Percentiles rank a stretch among this genome's conserved stretches.
phyloP scores from a whole-genome alignment of 2,113 vertebrate genomes.

The Gambusia affinis region DNA sequence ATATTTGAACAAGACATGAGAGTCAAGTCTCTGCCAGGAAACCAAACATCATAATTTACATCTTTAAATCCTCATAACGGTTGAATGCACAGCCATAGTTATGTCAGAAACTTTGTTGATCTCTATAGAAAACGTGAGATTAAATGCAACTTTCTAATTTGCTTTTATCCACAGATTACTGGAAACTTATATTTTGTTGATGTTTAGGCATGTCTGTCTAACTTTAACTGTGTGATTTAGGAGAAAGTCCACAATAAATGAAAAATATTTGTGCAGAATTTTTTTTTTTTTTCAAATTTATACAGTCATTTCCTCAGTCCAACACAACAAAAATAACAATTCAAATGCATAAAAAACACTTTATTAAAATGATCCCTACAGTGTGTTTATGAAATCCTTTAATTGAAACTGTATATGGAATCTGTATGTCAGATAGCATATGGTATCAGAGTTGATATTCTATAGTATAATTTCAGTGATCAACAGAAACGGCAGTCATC shows the following conservation, averaged over 20 bases:
- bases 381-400: background rate
- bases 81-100: too few species aligned
- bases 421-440: background rate
- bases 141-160: too few species aligned
- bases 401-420: background rate
- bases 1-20: too few species aligned
- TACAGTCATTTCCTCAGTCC: background rate
- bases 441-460: conserved; percentile 4
- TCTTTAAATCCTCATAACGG: too few species aligned
- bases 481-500: conserved; percentile 18
- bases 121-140: too few species aligned
- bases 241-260: background rate
- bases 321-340: background rate
- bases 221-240: background rate
- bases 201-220: background rate
- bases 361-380: too few species aligned
- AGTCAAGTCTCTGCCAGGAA: too few species aligned
- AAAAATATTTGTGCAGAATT: background rate
- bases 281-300: background rate
- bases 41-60: too few species aligned
- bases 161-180: too few species aligned
- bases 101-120: too few species aligned
- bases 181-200: background rate
- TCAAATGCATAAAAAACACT: too few species aligned
- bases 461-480: conserved; percentile 8